Conservation (phyloP, 2,888 invertebrate genomes). For the Euzetes globulus region DNA sequence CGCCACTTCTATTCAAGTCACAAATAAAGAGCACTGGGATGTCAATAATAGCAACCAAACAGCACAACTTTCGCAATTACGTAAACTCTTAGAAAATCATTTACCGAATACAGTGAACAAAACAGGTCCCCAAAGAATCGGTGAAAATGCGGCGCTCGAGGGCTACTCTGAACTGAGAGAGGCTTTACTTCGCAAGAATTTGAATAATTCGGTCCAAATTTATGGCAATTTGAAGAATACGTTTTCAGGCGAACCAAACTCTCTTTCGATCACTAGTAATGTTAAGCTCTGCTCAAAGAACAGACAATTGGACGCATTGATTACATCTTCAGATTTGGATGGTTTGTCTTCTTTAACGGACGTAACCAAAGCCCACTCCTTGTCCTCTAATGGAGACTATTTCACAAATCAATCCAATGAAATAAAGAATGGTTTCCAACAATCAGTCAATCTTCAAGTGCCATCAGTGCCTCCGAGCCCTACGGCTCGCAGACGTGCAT, state of each 20-base stretch:
- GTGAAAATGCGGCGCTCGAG: neutral
- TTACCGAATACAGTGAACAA: slow-evolving; percentile 46
- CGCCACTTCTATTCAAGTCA: neutral
- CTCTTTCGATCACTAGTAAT: neutral
- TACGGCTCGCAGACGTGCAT: slow-evolving; percentile 67
- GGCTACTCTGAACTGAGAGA: slow-evolving; percentile 17
- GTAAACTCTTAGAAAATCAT: slow-evolving; percentile 63
- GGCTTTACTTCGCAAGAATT: slow-evolving; percentile 9
- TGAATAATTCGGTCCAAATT: slow-evolving; percentile 27
- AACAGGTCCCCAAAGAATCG: neutral
- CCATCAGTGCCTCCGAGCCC: slow-evolving; percentile 61
- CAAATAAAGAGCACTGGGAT: slow-evolving; percentile 57
- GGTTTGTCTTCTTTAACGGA: neutral
- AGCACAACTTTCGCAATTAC: slow-evolving; percentile 60
- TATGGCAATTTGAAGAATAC: neutral
- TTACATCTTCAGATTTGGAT: neutral
- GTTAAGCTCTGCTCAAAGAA: neutral
- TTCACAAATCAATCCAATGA: slow-evolving; percentile 1
- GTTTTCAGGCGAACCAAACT: neutral
- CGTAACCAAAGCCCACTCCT: neutral
- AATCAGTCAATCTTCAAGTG: slow-evolving; percentile 37
- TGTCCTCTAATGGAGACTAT: neutral
- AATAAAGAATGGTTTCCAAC: slow-evolving; percentile 1
- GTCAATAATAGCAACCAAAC: slow-evolving; percentile 33
- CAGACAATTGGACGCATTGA: neutral